Base-by-base conservation (phyloP, 2,888 invertebrate species). In the Physocephala rufipes region DNA sequence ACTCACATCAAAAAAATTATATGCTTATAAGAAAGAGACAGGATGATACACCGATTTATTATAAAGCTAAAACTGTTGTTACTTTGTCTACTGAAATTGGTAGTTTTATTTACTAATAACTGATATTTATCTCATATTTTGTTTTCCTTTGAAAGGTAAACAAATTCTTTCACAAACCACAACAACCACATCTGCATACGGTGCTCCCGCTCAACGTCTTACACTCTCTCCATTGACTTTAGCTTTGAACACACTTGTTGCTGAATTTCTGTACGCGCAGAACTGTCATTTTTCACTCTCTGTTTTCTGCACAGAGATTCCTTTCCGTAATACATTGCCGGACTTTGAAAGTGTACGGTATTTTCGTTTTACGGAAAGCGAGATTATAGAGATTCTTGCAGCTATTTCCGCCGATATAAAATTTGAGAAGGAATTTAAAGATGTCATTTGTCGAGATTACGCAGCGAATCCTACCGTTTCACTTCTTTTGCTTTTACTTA, bases 281-380 rank as follows among this genome's bases (percentile, higher is more conserved):
- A 84, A 85, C 71, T 86, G 84, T 63, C 86, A 85, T 69, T 86
- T 83, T 53, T 79, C 85, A 12, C 75, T 86, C 12, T 86, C 86
- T 1, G 85, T 86, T 13, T 86, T 83, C 77, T 82, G 83, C 72
- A 83, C 83, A 2, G 86, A 86, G 77, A 80, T 82, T 30, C 85
- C 85, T 2, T 82, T 81, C 70, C 82, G 82, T 2, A 81, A 83
- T n/a, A 77, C 79, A 7, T 49, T 86, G 69, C 85, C 86, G 0
- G 80, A 84, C 71, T 85, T 86, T 71, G 82, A 83, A 67, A 77
- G 70, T n/a, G 74, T 74, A 1, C 62, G 72, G 0, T 74, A 77
- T 45, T 86, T 84, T 75, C 84, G 84, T n/a, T 86, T 86, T 62
- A 80, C 61, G 16, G 51, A 73, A 55, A 71, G 71, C 2, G 85